These are phyloP conservation scores for Oreocharis arfaki DNA, from an alignment of 2,113 vertebrate species.

Conservation along the genomic window DNA sequence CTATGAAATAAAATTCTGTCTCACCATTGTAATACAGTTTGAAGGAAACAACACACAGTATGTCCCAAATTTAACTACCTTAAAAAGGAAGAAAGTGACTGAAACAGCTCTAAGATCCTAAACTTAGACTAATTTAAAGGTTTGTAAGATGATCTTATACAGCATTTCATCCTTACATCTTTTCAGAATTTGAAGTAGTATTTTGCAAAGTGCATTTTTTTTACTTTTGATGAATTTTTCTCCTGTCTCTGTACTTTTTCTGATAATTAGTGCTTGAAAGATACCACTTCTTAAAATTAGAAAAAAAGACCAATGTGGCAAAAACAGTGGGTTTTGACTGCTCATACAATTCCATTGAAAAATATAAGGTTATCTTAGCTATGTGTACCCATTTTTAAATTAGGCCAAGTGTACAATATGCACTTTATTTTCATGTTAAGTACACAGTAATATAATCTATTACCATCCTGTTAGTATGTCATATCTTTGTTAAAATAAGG, in stretches of 20 bases:
- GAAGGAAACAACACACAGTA: neutral
- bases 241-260: neutral
- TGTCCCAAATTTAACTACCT: neutral
- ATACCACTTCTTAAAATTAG: slow-evolving; percentile 11
- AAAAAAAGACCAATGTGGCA: neutral
- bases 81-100: neutral
- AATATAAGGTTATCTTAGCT: neutral
- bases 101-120: neutral
- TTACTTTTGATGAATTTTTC: neutral
- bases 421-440: slow-evolving; percentile 15
- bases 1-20: neutral
- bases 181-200: neutral
- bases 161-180: neutral
- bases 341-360: neutral
- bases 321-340: neutral
- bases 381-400: neutral
- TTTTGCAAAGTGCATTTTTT: neutral
- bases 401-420: neutral
- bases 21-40: neutral
- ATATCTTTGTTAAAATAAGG: neutral
- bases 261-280: neutral
- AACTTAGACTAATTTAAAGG: neutral
- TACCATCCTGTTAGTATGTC: neutral
- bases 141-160: neutral
- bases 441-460: neutral